phyloP scores from a whole-genome alignment of 2,888 invertebrate species.

The Malachius bipustulatus region DNA sequence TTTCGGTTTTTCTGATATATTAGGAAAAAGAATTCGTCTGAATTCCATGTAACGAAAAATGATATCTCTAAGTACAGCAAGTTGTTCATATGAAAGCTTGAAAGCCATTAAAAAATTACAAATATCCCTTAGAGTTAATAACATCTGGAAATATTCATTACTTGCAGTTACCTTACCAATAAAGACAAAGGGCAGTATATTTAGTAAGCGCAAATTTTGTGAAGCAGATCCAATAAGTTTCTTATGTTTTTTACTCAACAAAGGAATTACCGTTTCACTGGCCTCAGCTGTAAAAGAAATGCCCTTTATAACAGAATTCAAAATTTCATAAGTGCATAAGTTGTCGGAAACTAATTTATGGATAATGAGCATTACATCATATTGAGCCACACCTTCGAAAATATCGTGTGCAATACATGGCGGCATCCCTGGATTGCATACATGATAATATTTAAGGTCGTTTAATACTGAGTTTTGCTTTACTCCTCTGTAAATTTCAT shows the following conservation, averaged over 20 bases:
- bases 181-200: neutral
- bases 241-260: conserved; percentile 11
- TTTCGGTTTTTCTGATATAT: conserved; percentile 15
- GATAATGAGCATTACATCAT: no score
- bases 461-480: conserved; percentile 23
- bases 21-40: conserved; percentile 11
- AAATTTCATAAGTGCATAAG: conserved; percentile 8
- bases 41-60: conserved; percentile 7
- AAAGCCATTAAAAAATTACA: neutral
- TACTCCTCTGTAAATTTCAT: conserved; percentile 17
- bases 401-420: conserved; percentile 26
- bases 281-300: conserved; percentile 12
- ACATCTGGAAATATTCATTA: conserved; percentile 4
- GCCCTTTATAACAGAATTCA: conserved; percentile 7
- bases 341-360: conserved; percentile 4
- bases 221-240: conserved; percentile 8
- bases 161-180: no score
- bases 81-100: neutral
- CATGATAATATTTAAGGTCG: conserved; percentile 21
- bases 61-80: neutral
- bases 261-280: conserved; percentile 11
- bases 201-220: conserved; percentile 3
- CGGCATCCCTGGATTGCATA: conserved; percentile 21
- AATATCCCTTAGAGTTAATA: conserved; percentile 1
- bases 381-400: no score